phyloP scores from a whole-genome alignment of 2,113 vertebrate genomes.

The Ardeotis arabs region DNA sequence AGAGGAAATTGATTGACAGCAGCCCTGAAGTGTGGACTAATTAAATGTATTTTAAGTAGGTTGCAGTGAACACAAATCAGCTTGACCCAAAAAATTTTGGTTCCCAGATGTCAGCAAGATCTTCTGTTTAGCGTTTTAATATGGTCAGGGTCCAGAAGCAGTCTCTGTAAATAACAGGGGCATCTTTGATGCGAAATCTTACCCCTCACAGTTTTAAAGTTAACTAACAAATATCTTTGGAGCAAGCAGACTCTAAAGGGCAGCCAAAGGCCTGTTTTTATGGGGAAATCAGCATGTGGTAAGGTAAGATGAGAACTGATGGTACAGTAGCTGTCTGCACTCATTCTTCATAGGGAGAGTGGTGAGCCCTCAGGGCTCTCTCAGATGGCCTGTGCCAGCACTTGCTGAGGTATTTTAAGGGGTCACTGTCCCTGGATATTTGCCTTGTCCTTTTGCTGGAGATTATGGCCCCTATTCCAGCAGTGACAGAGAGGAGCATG shows the following conservation, averaged over 20 bases:
- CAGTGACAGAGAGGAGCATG: rapidly evolving
- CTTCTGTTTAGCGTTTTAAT: constrained; percentile 43
- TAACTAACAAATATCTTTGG: neutral
- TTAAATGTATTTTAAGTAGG: constrained; percentile 53
- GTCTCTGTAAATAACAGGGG: neutral
- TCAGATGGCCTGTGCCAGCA: neutral
- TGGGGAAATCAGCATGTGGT: neutral
- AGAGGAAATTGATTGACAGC: constrained; percentile 46
- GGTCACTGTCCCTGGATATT: neutral
- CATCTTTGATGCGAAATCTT: neutral
- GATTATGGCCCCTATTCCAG: neutral
- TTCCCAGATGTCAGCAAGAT: constrained; percentile 26
- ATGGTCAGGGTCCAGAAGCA: neutral
- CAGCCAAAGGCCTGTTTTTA: neutral
- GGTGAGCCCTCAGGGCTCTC: neutral
- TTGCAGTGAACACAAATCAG: constrained; percentile 43
- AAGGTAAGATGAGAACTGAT: neutral
- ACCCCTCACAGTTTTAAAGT: neutral
- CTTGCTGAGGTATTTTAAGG: neutral
- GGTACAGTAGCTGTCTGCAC: neutral
- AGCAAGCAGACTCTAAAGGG: neutral
- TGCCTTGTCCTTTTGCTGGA: neutral
- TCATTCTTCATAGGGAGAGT: neutral
- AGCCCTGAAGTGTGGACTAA: constrained; percentile 42
- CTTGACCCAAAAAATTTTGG: constrained; percentile 51